Evolutionary conservation across 2,113 vertebrate genomes (phyloP).

Genomic region (Suricata suricatta): DNA sequence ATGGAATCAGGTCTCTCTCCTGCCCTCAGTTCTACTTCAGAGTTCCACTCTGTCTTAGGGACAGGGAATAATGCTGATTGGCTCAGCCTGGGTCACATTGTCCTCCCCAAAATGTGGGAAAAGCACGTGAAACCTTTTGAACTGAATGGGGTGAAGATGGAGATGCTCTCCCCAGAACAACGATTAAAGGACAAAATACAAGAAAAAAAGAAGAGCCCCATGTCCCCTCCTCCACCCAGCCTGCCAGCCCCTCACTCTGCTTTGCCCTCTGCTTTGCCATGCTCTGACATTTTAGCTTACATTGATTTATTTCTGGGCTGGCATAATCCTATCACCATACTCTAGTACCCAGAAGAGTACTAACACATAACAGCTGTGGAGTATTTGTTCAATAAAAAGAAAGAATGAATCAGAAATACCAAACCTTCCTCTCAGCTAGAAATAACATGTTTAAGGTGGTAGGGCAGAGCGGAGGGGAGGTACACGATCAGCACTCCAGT

Average conservation of each 20-base stretch:
- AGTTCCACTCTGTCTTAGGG: too few species aligned
- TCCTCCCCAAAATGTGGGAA: background rate
- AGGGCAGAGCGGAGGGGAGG: background rate
- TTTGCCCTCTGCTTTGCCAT: background rate
- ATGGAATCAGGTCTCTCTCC: accelerated
- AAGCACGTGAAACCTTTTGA: background rate
- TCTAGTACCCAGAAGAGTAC: background rate
- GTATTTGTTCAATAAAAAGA: background rate
- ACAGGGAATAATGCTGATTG: background rate
- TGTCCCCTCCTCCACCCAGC: background rate
- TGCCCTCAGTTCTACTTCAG: background rate
- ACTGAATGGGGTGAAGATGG: background rate
- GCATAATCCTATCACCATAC: background rate
- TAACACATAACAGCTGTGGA: background rate
- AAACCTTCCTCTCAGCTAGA: background rate
- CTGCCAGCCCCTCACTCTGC: background rate
- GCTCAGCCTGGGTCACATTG: background rate
- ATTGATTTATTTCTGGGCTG: background rate
- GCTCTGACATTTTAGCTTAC: background rate
- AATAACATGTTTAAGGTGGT: background rate
- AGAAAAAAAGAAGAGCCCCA: background rate
- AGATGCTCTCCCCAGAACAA: background rate
- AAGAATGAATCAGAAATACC: background rate
- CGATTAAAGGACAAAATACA: background rate
- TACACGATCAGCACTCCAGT: background rate